These are phyloP conservation scores for Bos indicus DNA, from an alignment of 2,113 vertebrate species.

Conservation along the genomic window DNA sequence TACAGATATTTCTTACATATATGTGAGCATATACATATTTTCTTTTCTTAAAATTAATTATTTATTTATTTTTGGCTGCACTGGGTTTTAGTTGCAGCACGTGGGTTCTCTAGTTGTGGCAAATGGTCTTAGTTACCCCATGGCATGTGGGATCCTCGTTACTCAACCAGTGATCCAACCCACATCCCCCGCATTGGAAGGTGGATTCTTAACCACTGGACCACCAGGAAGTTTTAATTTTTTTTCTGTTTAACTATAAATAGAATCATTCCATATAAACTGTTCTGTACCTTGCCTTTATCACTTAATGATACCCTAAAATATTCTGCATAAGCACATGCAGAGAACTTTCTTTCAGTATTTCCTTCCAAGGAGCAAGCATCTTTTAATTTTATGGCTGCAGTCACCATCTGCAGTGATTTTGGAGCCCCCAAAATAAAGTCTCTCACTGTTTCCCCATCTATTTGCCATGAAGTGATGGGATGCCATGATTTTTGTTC, in stretches of 20 bases:
- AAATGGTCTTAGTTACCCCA: not conserved
- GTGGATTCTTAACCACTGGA: not conserved
- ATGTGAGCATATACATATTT: not conserved
- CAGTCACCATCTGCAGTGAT: not conserved
- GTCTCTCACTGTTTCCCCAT: not conserved
- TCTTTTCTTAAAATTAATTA: not conserved
- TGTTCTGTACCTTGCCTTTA: not conserved
- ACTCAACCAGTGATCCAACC: not conserved
- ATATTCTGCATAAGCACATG: not conserved
- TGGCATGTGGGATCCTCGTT: accelerated
- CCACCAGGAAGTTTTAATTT: not conserved
- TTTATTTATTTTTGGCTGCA: not conserved
- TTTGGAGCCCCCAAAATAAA: not conserved
- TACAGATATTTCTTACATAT: not conserved
- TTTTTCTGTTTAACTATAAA: not conserved
- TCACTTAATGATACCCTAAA: not conserved
- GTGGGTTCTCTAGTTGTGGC: not conserved
- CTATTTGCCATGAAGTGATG: not conserved
- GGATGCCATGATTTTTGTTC: not conserved
- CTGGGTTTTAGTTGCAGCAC: not conserved
- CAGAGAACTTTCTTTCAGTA: not conserved
- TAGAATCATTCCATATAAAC: not conserved
- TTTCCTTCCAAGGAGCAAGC: not conserved
- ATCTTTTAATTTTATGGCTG: not conserved
- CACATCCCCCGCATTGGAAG: not conserved